Evolutionary conservation across 2,797 vertebrate species (phyloP).

Genomic region (Oophaga sylvatica): DNA sequence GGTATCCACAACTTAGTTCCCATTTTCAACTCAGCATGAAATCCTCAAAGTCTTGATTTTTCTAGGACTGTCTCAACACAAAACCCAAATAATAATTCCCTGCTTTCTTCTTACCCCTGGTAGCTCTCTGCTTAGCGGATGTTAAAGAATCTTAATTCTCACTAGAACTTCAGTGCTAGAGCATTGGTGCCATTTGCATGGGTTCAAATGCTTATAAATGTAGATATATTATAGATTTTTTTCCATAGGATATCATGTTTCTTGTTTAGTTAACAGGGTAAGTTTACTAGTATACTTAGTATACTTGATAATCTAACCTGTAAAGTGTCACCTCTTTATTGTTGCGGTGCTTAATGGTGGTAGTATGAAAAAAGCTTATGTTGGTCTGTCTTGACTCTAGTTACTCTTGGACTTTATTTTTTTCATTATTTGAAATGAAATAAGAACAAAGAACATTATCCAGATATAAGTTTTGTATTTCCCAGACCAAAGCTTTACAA

Average conservation of each 20-base stretch:
- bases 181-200: constrained; percentile 75
- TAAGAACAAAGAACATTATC: constrained; percentile 7
- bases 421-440: neutral
- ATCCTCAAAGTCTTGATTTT: neutral
- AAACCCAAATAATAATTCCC: neutral
- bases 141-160: constrained; percentile 72
- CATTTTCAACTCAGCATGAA: constrained; percentile 14
- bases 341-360: constrained; percentile 17
- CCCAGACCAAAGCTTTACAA: neutral
- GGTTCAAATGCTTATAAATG: constrained; percentile 72
- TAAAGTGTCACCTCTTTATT: constrained; percentile 32
- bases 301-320: constrained; percentile 9
- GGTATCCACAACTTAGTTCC: constrained; percentile 5
- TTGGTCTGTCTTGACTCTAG: constrained; percentile 15
- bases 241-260: neutral
- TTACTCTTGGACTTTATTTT: constrained; percentile 45
- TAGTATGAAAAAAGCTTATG: constrained; percentile 3
- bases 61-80: neutral
- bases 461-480: neutral
- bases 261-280: neutral
- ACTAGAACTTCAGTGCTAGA: constrained; percentile 74
- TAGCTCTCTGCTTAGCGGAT: constrained; percentile 22
- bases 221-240: constrained; percentile 25
- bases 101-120: neutral
- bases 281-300: constrained; percentile 6